A percentile compares a stretch with the other conserved stretches of the same genome.
phyloP scores from a whole-genome alignment of 2,797 vertebrate species.

The Mus caroli region DNA sequence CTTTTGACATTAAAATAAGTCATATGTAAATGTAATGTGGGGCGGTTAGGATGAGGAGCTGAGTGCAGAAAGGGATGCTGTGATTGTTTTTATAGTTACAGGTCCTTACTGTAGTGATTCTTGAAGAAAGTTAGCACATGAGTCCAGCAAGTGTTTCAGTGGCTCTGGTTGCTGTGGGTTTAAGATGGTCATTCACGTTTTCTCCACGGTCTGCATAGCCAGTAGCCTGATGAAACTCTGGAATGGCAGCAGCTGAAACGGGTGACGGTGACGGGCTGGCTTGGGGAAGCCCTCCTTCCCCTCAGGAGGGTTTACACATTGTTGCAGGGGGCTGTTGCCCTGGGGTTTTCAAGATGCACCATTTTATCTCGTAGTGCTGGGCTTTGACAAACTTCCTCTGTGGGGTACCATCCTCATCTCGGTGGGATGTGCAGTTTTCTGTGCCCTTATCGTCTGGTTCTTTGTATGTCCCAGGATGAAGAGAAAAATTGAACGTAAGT shows the following conservation, averaged over 20 bases:
- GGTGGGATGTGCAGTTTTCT: conserved; percentile 92
- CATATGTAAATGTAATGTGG: neutral
- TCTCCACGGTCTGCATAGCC: neutral
- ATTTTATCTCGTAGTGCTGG: conserved; percentile 95
- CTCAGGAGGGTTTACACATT: conserved; percentile 44
- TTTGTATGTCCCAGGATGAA: conserved; percentile 96
- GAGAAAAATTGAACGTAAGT: conserved; percentile 97
- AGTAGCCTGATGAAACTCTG: neutral
- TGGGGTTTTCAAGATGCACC: conserved; percentile 87
- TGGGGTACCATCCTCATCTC: conserved; percentile 96
- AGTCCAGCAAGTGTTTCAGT: neutral
- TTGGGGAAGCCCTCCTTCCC: conserved; percentile 32
- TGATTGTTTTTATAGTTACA: neutral
- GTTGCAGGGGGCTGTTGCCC: conserved; percentile 74
- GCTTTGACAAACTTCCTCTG: conserved; percentile 95
- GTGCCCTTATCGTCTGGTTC: conserved; percentile 96
- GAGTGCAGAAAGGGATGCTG: neutral
- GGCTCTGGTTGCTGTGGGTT: neutral
- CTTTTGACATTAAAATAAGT: neutral
- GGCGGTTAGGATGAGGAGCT: neutral
- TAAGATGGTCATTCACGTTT: neutral
- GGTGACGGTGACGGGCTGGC: conserved; percentile 58
- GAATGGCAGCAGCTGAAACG: conserved; percentile 10
- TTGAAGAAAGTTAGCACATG: neutral
- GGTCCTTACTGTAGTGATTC: neutral